Evolutionary conservation across 2,797 vertebrate genomes (phyloP), one percentile per base, ranked within the genome.

Genomic region (Spea hammondii): DNA sequence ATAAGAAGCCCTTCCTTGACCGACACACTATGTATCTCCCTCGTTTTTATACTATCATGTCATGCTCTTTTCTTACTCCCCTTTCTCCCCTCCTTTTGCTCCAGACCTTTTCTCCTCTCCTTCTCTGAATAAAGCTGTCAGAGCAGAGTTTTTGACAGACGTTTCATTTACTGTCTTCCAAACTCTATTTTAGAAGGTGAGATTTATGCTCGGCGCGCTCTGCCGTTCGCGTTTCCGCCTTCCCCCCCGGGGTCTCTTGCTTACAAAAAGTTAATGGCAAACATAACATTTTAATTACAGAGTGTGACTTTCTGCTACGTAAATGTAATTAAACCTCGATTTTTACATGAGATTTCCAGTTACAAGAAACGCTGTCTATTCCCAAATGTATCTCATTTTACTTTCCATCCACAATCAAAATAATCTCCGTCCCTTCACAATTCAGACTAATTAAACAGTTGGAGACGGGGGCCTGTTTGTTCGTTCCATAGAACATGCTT

Each of bases 261-360:
- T 77, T 82, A 82, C 70, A 74, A 77, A 17, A 77, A 73, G 79
- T 53, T 82, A 73, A 77, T 82, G 65, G 74, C 75, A 82, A 77
- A 82, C 74, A 82, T 77, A 77, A 73, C 74, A 82, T 77, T 73
- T 82, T 77, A 77, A 82, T 82, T 77, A 72, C 32, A 32, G 70
- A 10, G 70, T 82, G 79, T 69, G 79, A 82, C 70, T 73, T 59
- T 76, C n/a, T 64, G 79, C 64, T 66, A 80, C 72, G 60, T 76
- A 80, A 68, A 62, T 72, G 49, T 73, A 82, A 82, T 82, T 73
- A 82, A 82, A 73, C 65, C 79, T 64, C 70, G 67, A 53, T 73
- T 77, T 51, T 60, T 59, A 68, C 48, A 69, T 11, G 49, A 82
- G 55, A 82, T 77, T 73, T 51, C 65, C 32, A 68, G 71, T 69